Evolutionary conservation across 2,113 vertebrate genomes (phyloP), one percentile per base, ranked within the genome.

Genomic region (Pituophis catenifer): DNA sequence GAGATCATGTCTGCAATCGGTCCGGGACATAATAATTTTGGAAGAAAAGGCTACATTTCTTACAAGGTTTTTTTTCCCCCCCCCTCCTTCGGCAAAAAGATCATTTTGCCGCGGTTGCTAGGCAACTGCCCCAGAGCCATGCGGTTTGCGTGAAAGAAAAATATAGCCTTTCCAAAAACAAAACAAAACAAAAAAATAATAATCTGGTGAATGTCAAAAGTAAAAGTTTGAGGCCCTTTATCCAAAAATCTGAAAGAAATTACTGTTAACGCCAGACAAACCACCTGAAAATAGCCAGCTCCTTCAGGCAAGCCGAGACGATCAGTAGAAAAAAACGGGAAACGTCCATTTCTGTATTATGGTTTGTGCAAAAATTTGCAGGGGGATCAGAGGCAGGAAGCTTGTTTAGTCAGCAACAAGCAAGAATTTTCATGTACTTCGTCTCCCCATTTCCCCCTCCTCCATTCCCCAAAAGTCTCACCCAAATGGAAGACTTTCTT

Each of bases 61-160:
- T 59, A 65, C 15, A 19, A 26, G 48, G 12, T 54, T 38, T 12
- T 4, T 29, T 12, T 29, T 26, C 44, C 44, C 44, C 44, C 10
- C 62, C 90, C 44, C 44, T 26, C 62, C 90, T 90, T 93, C 29
- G 85, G 55, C 48, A 50, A 65, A 8, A 44, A 65, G 55, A 87
- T 65, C n/a, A 86, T 93, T 93, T 93, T 65, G n/a, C 75, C 48
- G 10, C 13, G 2, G 57, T 93, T 90, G 48, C 92, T 62, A 86
- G 75, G 89, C 89, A 44, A 86, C 89, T 29, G 19, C 62, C 81
- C 81, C 89, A 87, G 65, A 87, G 57, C 57, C 38, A 70, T 87
- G 48, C 65, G 57, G 89, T 29, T 24, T 90, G 81, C 2, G 86
- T 59, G 92, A 62, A 86, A 65, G 91, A 89, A 70, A 70, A 38